Evolutionary conservation across 2,888 invertebrate species (phyloP).

Genomic region (Brenthis hecate): DNA sequence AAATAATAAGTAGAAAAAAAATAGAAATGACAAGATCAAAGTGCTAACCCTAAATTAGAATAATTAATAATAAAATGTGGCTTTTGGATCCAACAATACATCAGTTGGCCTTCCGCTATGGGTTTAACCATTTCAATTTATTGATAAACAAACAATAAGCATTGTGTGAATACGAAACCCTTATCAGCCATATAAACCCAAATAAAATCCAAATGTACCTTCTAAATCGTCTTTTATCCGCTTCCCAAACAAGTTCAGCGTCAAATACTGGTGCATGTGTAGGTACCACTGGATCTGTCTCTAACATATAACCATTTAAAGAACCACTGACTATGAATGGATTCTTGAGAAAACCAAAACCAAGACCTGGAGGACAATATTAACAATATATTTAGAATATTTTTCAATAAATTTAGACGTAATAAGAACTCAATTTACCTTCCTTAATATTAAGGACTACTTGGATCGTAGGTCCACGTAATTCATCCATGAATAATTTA

Average conservation of each 20-base stretch:
- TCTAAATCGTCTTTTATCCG: conserved; percentile 86
- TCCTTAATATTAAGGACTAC: conserved; percentile 86
- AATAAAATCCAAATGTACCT: conserved; percentile 65
- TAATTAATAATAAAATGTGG: too few relatives aligned
- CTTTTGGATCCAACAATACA: too few relatives aligned
- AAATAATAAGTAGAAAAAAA: too few relatives aligned
- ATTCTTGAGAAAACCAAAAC: conserved; percentile 80
- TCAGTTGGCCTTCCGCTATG: too few relatives aligned
- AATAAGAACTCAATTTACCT: conserved; percentile 61
- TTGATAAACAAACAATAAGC: too few relatives aligned
- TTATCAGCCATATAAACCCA: background rate
- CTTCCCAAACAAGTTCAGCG: conserved; percentile 90
- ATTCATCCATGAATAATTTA: conserved; percentile 81
- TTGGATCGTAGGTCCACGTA: conserved; percentile 84
- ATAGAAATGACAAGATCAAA: too few relatives aligned
- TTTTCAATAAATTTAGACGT: background rate
- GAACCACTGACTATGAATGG: conserved; percentile 83
- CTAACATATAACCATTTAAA: conserved; percentile 85
- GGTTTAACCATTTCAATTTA: too few relatives aligned
- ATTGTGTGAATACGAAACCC: background rate
- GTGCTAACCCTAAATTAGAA: too few relatives aligned
- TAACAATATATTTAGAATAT: background rate
- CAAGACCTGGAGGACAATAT: conserved; percentile 68
- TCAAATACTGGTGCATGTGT: conserved; percentile 84
- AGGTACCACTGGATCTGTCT: conserved; percentile 85